phyloP scores from a whole-genome alignment of 2,797 vertebrate species.

The Cygnus olor region DNA sequence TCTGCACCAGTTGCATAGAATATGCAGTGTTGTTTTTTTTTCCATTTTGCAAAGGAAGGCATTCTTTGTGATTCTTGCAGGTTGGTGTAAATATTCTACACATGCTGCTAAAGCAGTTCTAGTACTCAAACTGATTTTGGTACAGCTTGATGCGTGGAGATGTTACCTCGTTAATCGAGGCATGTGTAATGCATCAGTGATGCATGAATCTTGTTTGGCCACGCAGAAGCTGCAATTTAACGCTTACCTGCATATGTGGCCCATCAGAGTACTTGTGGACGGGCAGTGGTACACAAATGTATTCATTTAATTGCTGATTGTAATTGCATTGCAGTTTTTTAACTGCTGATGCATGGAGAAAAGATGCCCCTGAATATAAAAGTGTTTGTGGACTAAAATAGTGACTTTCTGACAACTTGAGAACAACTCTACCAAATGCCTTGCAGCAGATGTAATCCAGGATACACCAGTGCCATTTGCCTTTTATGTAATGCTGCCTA shows the following conservation, averaged over 20 bases:
- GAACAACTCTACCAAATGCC: neutral
- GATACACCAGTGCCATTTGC: neutral
- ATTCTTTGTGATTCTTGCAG: neutral
- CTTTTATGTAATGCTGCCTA: neutral
- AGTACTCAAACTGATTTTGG: neutral
- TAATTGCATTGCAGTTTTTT: neutral
- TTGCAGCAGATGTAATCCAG: slow-evolving; percentile 1
- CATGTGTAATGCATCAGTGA: neutral
- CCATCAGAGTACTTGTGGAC: neutral
- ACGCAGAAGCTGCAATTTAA: fast-evolving
- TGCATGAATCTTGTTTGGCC: neutral
- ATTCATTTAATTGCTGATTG: neutral
- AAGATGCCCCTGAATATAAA: neutral
- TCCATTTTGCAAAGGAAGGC: neutral
- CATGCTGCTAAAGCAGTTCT: neutral
- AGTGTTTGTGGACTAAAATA: slow-evolving; percentile 17
- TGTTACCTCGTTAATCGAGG: neutral
- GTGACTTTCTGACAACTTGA: slow-evolving; percentile 38
- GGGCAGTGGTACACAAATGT: neutral
- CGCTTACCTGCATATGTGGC: neutral
- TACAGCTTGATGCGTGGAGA: neutral
- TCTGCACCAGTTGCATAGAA: neutral
- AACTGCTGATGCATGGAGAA: neutral
- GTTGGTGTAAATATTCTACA: neutral
- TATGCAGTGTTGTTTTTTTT: neutral